Evolutionary conservation across 2,888 invertebrate genomes (phyloP), one percentile per base, ranked within the genome.

Genomic region (Aromia moschata): DNA sequence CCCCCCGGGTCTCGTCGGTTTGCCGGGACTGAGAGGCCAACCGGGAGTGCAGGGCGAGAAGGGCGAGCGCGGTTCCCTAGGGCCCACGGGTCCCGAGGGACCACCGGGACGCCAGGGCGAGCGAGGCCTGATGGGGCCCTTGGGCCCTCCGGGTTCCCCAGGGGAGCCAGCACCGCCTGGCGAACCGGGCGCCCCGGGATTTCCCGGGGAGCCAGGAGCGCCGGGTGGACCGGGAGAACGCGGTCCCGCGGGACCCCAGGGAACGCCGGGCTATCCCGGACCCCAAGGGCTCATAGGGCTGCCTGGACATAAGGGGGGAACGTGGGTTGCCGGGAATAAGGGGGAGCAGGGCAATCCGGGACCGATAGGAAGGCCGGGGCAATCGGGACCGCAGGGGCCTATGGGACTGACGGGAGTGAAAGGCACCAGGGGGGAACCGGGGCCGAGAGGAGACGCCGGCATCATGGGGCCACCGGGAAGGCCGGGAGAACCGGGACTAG

Each of bases 111-210:
- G 74, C 17, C 75, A 75, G 70, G 81, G 93, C 62, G 91, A 92
- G 73, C 87, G 92, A 74, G 93, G 93, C 0, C 86, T 85, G 0
- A 89, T 89, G 76, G 93, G 93, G n/a, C 84, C 86, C 11, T 79
- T 89, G 15, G 93, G 93, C 2, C 87, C 89, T 0, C 83, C 85
- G 0, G 93, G 93, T 1, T 88, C 90, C 1, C 90, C 91, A 0
- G 93, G 93, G 11, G 93, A 93, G 78, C 88, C 90, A 41, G 93
- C 90, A 0, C 92, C 92, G 77, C 82, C 92, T 71, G 92, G 93
- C 14, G 92, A 92, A 71, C 84, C 89, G 0, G 93, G 93, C 1
- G 80, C 85, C 2, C 86, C 90, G 0, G 93, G 93, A 1, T 79
- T 84, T 0, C 84, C 88, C 3, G 93, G 93, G 1, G 88, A 92